Percentiles rank a stretch among this genome's conserved stretches.
Evolutionary conservation across 2,888 invertebrate genomes (phyloP).

Genomic region (Chelonus formosanus): DNA sequence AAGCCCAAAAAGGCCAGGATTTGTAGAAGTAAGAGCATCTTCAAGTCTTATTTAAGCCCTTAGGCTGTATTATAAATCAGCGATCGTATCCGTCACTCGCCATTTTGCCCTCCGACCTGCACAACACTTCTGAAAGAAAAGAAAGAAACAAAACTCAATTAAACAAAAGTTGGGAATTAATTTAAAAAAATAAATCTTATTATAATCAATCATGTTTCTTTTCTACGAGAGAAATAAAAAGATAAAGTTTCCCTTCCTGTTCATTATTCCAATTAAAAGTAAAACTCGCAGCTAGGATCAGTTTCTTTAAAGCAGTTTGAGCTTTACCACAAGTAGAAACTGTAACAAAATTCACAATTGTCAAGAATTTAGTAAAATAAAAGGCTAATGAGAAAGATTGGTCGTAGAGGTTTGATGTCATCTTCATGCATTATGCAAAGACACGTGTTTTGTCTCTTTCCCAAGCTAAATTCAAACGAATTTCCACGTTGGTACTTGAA

Average conservation of each 20-base stretch:
- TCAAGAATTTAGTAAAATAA: conserved; percentile 43
- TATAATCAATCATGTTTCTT: conserved; percentile 12
- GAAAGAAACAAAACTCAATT: not conserved
- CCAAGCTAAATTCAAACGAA: conserved; percentile 2
- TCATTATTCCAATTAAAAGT: conserved; percentile 29
- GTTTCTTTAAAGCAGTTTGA: conserved; percentile 10
- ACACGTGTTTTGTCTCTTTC: conserved; percentile 38
- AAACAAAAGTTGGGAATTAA: conserved; percentile 9
- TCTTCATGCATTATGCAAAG: conserved; percentile 55
- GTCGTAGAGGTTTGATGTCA: conserved; percentile 26
- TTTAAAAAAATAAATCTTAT: conserved; percentile 19
- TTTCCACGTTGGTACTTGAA: conserved; percentile 15
- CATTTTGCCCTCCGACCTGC: conserved; percentile 25
- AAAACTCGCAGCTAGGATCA: conserved; percentile 14
- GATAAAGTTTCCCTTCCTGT: conserved; percentile 2
- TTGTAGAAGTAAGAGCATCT: conserved; percentile 51
- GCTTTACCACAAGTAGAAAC: not conserved
- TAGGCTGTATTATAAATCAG: conserved; percentile 28
- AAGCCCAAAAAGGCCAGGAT: conserved; percentile 68
- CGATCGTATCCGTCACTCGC: conserved; percentile 23
- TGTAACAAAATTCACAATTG: conserved; percentile 29
- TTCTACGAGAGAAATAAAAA: conserved; percentile 5
- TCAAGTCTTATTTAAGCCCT: conserved; percentile 33
- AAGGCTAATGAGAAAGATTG: conserved; percentile 53
- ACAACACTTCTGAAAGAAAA: conserved; percentile 16